phyloP scores from a whole-genome alignment of 2,888 invertebrate genomes.

The Colostygia pectinataria region DNA sequence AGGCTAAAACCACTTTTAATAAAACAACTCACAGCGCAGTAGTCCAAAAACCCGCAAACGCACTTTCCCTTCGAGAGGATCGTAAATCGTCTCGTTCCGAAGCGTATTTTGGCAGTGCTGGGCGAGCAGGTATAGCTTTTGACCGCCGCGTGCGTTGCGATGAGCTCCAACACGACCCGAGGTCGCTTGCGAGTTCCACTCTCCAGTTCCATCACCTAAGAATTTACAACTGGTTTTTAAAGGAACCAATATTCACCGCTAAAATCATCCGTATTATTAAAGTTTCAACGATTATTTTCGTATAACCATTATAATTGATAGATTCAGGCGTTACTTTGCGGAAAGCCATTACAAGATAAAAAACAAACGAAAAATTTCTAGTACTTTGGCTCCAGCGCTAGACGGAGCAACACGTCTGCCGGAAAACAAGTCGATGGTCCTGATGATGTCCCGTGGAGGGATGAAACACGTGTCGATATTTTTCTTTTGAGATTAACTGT shows the following conservation, averaged over 20 bases:
- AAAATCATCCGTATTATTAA: neutral
- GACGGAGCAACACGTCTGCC: too few relatives aligned
- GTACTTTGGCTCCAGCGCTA: too few relatives aligned
- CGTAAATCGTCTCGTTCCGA: conserved; percentile 48
- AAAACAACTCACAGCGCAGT: conserved; percentile 44
- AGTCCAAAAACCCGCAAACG: conserved; percentile 54
- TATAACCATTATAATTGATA: too few relatives aligned
- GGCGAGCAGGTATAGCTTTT: conserved; percentile 52
- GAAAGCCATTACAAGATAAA: too few relatives aligned
- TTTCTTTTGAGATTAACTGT: too few relatives aligned
- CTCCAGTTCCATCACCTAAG: conserved; percentile 63
- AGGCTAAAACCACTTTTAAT: too few relatives aligned
- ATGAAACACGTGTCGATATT: too few relatives aligned
- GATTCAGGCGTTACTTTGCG: too few relatives aligned
- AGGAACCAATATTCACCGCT: neutral
- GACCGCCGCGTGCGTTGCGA: conserved; percentile 50
- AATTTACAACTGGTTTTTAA: neutral
- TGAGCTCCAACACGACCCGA: conserved; percentile 56
- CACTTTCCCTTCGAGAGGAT: conserved; percentile 56
- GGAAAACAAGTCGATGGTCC: too few relatives aligned
- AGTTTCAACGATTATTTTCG: neutral
- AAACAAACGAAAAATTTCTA: too few relatives aligned
- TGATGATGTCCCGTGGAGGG: too few relatives aligned
- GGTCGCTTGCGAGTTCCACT: conserved; percentile 49
- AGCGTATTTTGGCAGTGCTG: conserved; percentile 44